Evolutionary conservation across 2,888 invertebrate genomes (phyloP).

Genomic region (Agriopis leucophaearia): DNA sequence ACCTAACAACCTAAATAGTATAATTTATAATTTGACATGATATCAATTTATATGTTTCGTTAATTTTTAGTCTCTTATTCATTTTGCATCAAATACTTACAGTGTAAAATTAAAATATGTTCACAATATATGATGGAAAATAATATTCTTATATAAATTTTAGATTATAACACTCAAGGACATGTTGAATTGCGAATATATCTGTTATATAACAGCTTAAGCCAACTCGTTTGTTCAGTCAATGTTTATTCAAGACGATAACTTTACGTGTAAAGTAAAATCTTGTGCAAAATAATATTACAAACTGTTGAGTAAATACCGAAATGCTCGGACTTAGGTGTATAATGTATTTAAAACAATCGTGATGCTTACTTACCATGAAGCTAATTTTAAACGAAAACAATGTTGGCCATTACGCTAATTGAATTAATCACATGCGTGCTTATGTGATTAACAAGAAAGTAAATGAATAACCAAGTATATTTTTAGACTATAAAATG

Average conservation of each 20-base stretch:
- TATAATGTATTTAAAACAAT: slow-evolving; percentile 10
- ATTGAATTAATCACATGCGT: slow-evolving; percentile 12
- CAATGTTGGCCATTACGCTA: background rate
- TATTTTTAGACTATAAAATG: background rate
- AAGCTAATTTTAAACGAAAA: slow-evolving; percentile 6
- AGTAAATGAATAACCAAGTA: background rate
- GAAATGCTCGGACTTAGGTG: slow-evolving; percentile 6
- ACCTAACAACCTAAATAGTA: too few species aligned
- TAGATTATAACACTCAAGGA: slow-evolving; percentile 4
- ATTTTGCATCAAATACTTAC: too few species aligned
- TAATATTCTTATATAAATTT: background rate
- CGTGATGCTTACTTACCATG: slow-evolving; percentile 5
- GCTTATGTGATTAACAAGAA: background rate
- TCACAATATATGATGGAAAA: background rate
- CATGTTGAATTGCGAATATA: slow-evolving; percentile 2
- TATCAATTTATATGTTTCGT: too few species aligned
- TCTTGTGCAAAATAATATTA: slow-evolving; percentile 30
- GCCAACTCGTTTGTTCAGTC: slow-evolving; percentile 27
- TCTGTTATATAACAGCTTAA: slow-evolving; percentile 28
- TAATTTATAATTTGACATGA: too few species aligned
- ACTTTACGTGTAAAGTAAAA: slow-evolving; percentile 29
- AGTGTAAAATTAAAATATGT: background rate
- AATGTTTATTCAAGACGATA: slow-evolving; percentile 39
- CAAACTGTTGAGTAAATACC: slow-evolving; percentile 21
- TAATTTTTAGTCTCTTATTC: too few species aligned